These are phyloP conservation scores for Numida meleagris DNA, from an alignment of 2,113 vertebrate species.

Conservation along the genomic window DNA sequence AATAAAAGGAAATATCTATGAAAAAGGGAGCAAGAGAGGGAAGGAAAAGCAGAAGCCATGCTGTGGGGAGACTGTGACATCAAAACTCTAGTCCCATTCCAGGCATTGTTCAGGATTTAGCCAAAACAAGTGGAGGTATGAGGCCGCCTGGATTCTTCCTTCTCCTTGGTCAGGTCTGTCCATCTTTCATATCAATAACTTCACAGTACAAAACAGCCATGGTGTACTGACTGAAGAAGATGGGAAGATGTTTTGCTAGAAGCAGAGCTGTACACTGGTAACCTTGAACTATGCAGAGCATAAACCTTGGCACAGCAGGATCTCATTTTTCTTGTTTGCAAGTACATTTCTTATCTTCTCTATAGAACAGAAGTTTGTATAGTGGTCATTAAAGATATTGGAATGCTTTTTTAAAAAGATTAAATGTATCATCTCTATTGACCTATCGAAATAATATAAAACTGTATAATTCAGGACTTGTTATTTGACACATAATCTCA, in stretches of 20 bases:
- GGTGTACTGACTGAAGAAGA: background rate
- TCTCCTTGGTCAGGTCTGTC: background rate
- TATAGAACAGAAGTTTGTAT: background rate
- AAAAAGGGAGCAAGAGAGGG: background rate
- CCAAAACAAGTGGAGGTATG: background rate
- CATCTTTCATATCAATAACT: background rate
- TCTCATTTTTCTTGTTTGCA: constrained; percentile 49
- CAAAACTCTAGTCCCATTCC: background rate
- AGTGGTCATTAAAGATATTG: constrained; percentile 26
- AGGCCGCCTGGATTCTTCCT: background rate
- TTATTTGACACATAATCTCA: constrained; percentile 37
- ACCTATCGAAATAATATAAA: constrained; percentile 14
- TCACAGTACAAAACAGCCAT: background rate
- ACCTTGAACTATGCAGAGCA: constrained; percentile 51
- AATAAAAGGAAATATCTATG: background rate
- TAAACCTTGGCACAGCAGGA: constrained; percentile 33
- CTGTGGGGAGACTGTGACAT: background rate
- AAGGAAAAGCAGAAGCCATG: background rate
- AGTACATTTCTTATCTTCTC: constrained; percentile 49
- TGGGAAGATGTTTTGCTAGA: background rate
- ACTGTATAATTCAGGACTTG: background rate
- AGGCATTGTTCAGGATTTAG: background rate
- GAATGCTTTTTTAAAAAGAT: constrained; percentile 35
- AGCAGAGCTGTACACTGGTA: constrained; percentile 3
- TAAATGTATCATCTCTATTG: background rate